Percentiles rank a stretch among this genome's conserved stretches.
phyloP scores from a whole-genome alignment of 2,888 invertebrate species.

The Troides aeacus region DNA sequence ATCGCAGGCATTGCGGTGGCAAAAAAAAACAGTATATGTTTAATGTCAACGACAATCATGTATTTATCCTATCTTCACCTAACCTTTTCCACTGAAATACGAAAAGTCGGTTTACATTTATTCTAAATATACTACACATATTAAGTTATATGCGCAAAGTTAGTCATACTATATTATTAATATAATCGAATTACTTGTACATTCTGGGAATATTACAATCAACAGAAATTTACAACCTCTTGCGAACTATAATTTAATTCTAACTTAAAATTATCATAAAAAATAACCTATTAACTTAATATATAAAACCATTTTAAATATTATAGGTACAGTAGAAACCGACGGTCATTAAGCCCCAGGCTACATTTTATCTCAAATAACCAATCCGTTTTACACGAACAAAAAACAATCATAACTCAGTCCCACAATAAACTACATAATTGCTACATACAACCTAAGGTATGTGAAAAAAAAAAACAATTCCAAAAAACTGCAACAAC shows the following conservation, averaged over 20 bases:
- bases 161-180: too few species aligned
- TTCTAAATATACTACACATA: too few species aligned
- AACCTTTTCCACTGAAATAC: too few species aligned
- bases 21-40: too few species aligned
- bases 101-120: too few species aligned
- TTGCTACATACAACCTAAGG: neutral
- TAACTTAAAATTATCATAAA: neutral
- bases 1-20: too few species aligned
- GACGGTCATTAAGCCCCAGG: conserved; percentile 4
- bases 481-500: conserved; percentile 1
- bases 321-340: neutral
- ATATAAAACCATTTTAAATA: conserved; percentile 11
- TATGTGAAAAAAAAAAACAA: conserved; percentile 7
- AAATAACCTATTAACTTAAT: neutral
- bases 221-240: neutral
- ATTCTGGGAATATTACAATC: neutral
- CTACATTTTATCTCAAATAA: conserved; percentile 7
- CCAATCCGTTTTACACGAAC: conserved; percentile 6
- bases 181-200: too few species aligned
- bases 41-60: too few species aligned
- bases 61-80: too few species aligned
- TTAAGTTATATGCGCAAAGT: too few species aligned
- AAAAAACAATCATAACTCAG: conserved; percentile 6
- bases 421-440: conserved; percentile 14
- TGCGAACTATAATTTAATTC: neutral